Conservation (phyloP, 1,140 invertebrate genomes). For the Galleria mellonella region DNA sequence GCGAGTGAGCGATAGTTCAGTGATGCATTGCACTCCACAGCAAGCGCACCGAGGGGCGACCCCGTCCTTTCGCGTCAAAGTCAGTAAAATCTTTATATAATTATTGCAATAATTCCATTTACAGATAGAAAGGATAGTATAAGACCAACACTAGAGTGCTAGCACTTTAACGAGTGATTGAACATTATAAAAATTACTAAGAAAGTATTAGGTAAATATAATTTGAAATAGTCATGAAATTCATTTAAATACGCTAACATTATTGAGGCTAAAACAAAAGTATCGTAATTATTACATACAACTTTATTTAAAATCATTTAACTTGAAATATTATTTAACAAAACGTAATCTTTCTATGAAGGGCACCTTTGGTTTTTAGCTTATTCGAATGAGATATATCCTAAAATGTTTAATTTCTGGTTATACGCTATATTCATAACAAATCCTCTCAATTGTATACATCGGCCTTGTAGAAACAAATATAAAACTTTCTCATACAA, state of each 20-base stretch:
- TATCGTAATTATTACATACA: slow-evolving; percentile 69
- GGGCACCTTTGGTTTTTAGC: slow-evolving; percentile 77
- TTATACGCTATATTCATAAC: slow-evolving; percentile 65
- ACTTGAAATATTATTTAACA: slow-evolving; percentile 74
- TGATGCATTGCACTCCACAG: slow-evolving; percentile 34
- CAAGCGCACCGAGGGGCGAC: slow-evolving; percentile 35
- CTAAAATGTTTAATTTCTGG: slow-evolving; percentile 69
- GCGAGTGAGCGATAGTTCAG: slow-evolving; percentile 29
- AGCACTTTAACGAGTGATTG: slow-evolving; percentile 71
- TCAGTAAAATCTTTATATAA: slow-evolving; percentile 27
- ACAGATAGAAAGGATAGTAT: slow-evolving; percentile 55
- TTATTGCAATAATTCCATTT: slow-evolving; percentile 62
- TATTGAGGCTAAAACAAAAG: slow-evolving; percentile 71
- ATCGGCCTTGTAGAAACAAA: slow-evolving; percentile 61
- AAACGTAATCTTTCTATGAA: slow-evolving; percentile 75
- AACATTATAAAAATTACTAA: slow-evolving; percentile 71
- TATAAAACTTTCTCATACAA: slow-evolving; percentile 51
- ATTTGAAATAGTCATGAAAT: slow-evolving; percentile 72
- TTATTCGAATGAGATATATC: slow-evolving; percentile 73
- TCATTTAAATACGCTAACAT: slow-evolving; percentile 70
- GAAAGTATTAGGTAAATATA: slow-evolving; percentile 73
- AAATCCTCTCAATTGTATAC: slow-evolving; percentile 62
- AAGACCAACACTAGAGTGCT: slow-evolving; percentile 71
- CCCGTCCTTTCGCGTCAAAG: slow-evolving; percentile 22
- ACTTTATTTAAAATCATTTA: slow-evolving; percentile 71